Conservation (phyloP, 2,113 vertebrate genomes). For the Manacus vitellinus region DNA sequence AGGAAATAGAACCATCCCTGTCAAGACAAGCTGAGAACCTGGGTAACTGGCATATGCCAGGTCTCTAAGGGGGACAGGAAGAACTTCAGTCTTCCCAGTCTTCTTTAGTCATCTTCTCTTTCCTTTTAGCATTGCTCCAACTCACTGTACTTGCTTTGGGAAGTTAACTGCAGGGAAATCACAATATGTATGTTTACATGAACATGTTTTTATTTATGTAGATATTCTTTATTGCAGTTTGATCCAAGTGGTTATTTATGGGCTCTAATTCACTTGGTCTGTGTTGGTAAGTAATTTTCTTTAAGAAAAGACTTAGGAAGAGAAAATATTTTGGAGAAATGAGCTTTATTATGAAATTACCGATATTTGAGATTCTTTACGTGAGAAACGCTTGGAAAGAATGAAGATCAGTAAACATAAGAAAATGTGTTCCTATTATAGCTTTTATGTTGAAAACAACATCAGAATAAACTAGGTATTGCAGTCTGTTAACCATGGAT, state of each 20-base stretch:
- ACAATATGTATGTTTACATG: neutral
- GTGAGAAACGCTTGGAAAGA: neutral
- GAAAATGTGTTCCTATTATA: neutral
- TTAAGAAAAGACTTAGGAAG: neutral
- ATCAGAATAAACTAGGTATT: neutral
- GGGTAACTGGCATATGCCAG: neutral
- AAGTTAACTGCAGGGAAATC: neutral
- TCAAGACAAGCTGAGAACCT: neutral
- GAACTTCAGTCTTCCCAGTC: neutral
- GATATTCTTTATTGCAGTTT: conserved; percentile 80
- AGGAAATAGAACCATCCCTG: neutral
- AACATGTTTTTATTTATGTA: neutral
- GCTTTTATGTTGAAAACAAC: neutral
- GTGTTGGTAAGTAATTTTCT: conserved; percentile 83
- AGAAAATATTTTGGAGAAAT: neutral
- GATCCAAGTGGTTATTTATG: conserved; percentile 86
- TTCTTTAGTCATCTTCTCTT: neutral
- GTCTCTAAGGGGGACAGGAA: neutral
- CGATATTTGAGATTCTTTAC: neutral
- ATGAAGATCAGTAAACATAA: neutral
- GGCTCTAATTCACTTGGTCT: conserved; percentile 85
- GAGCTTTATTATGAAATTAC: neutral
- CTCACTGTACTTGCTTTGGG: neutral
- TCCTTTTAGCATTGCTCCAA: neutral
- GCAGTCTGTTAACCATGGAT: neutral